Evolutionary conservation across 1,140 invertebrate species (phyloP).

Genomic region (Hyposmocoma kahamanoa): DNA sequence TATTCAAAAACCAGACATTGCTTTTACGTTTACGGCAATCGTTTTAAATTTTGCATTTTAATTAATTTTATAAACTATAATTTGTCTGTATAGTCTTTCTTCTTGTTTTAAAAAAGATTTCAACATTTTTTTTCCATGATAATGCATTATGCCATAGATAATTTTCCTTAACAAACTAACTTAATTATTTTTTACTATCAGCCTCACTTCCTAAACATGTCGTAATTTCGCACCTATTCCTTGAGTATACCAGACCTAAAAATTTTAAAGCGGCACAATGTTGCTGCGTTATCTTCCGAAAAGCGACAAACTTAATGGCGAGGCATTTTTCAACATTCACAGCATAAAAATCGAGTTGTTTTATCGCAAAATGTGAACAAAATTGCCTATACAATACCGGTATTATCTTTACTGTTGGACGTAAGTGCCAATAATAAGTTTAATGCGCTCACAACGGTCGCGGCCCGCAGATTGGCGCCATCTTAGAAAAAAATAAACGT

Average conservation of each 20-base stretch:
- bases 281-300: slow-evolving; percentile 26
- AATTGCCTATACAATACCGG: slow-evolving; percentile 42
- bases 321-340: slow-evolving; percentile 41
- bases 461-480: slow-evolving; percentile 30
- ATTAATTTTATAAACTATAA: too few relatives aligned
- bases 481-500: slow-evolving; percentile 28
- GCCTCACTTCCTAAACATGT: slow-evolving; percentile 19
- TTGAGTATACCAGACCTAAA: slow-evolving; percentile 29
- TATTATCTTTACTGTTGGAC: slow-evolving; percentile 44
- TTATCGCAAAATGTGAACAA: slow-evolving; percentile 47
- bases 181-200: slow-evolving; percentile 34
- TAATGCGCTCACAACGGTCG: slow-evolving; percentile 24
- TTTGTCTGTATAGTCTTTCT: too few relatives aligned
- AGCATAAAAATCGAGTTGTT: slow-evolving; percentile 41
- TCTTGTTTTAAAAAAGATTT: too few relatives aligned
- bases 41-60: too few relatives aligned
- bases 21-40: too few relatives aligned
- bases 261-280: slow-evolving; percentile 25
- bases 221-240: slow-evolving; percentile 22
- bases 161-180: too few relatives aligned
- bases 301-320: slow-evolving; percentile 24
- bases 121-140: too few relatives aligned
- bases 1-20: too few relatives aligned
- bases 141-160: too few relatives aligned
- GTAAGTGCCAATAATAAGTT: slow-evolving; percentile 56